Percentiles rank a stretch among this genome's conserved stretches.
phyloP scores from a whole-genome alignment of 2,113 vertebrate genomes.

The Tenebrosternarchus preto region DNA sequence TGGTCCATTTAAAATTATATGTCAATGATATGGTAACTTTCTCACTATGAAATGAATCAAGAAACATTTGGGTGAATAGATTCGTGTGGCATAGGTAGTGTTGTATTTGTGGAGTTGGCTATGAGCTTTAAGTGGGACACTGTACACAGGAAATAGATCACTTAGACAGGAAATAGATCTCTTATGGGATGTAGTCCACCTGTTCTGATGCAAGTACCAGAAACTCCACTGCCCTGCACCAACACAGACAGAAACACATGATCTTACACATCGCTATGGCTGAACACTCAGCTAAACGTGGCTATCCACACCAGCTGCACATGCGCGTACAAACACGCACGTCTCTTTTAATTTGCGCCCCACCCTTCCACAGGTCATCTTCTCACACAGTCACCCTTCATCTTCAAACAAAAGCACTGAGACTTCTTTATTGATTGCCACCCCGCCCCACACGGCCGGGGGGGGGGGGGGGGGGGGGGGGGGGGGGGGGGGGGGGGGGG shows the following conservation, averaged over 20 bases:
- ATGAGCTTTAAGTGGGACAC: too few species aligned
- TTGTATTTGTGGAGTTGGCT: neutral
- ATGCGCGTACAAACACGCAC: conserved; percentile 25
- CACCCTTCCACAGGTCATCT: conserved; percentile 44
- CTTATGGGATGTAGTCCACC: conserved; percentile 12
- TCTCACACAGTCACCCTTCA: conserved; percentile 53
- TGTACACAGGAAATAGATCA: too few species aligned
- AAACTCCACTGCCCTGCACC: neutral
- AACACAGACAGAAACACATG: conserved; percentile 30
- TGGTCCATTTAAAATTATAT: too few species aligned
- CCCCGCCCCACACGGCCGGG: too few species aligned
- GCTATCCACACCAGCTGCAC: neutral
- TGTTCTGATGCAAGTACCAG: conserved; percentile 35
- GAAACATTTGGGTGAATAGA: neutral
- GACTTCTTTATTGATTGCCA: conserved; percentile 57
- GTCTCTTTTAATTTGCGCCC: conserved; percentile 45
- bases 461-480: too few species aligned
- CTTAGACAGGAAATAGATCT: conserved; percentile 16
- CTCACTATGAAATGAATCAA: neutral
- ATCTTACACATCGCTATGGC: neutral
- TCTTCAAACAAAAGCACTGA: conserved; percentile 58
- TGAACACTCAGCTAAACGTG: conserved; percentile 26
- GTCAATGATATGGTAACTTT: neutral
- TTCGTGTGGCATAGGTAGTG: neutral
- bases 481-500: too few species aligned